Percentiles rank a stretch among this genome's conserved stretches.
Evolutionary conservation across 2,797 vertebrate genomes (phyloP).

Genomic region (Brachymystax lenok): DNA sequence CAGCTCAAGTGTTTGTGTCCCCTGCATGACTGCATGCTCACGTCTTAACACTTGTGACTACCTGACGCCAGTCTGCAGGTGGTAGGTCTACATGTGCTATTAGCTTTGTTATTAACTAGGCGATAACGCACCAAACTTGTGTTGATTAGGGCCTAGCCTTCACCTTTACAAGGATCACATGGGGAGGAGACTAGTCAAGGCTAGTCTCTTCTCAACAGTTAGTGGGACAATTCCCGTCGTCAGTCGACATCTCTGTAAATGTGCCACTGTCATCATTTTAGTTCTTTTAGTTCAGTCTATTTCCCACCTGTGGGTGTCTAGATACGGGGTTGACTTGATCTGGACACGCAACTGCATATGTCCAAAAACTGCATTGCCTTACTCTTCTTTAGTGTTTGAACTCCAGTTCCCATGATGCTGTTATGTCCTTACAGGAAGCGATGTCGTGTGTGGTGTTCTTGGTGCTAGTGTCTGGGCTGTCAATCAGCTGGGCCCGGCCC

Average conservation of each 20-base stretch:
- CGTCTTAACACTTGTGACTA: too few species aligned
- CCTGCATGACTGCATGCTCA: conserved; percentile 17
- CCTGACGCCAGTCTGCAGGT: neutral
- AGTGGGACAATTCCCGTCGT: neutral
- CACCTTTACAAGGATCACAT: neutral
- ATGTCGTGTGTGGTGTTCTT: conserved; percentile 81
- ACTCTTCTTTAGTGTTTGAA: neutral
- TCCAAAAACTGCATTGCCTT: neutral
- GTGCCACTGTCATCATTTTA: neutral
- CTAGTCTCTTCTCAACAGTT: neutral
- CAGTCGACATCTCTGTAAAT: neutral
- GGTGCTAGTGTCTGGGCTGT: conserved; percentile 72
- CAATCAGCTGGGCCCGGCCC: conserved; percentile 70
- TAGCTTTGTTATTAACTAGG: neutral
- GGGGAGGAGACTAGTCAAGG: neutral
- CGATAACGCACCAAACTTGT: neutral
- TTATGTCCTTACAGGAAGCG: conserved; percentile 35
- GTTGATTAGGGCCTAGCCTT: neutral
- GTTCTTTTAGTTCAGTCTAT: too few species aligned
- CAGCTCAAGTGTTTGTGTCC: neutral
- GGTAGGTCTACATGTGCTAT: neutral
- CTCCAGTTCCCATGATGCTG: neutral
- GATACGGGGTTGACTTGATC: neutral
- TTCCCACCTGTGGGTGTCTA: neutral
- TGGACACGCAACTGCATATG: neutral